These are phyloP conservation scores for Festucalex cinctus DNA, from an alignment of 2,113 vertebrate genomes.

Conservation along the genomic window DNA sequence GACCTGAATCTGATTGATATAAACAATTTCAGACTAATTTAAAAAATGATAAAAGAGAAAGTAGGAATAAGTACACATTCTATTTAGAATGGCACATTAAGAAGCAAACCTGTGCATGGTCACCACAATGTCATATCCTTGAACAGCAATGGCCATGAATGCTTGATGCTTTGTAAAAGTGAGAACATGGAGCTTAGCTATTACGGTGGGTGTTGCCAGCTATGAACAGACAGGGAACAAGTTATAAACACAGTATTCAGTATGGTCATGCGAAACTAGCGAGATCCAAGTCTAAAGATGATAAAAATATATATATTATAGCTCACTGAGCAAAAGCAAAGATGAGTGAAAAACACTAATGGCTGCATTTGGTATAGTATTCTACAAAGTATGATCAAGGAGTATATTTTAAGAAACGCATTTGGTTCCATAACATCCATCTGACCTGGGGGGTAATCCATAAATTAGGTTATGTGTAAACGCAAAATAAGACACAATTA, in stretches of 20 bases:
- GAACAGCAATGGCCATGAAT: background rate
- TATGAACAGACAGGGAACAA: background rate
- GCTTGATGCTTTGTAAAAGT: background rate
- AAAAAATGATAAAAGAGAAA: background rate
- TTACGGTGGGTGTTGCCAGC: background rate
- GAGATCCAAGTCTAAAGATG: conserved; percentile 1
- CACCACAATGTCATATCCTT: background rate
- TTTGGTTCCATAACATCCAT: too few species aligned
- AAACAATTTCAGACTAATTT: background rate
- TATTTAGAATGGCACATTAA: background rate
- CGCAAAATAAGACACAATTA: too few species aligned
- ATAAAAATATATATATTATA: background rate
- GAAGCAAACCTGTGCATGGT: background rate
- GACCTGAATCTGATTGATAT: background rate
- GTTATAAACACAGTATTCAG: background rate
- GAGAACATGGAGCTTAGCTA: background rate
- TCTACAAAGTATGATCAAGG: too few species aligned
- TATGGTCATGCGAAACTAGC: background rate
- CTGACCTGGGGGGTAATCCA: too few species aligned
- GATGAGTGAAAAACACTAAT: background rate
- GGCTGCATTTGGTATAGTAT: background rate
- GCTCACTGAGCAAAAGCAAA: background rate
- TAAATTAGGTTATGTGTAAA: too few species aligned
- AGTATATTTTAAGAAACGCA: too few species aligned
- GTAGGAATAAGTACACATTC: background rate